Base-by-base conservation (phyloP, 2,113 vertebrate species). In the Cynocephalus volans region DNA sequence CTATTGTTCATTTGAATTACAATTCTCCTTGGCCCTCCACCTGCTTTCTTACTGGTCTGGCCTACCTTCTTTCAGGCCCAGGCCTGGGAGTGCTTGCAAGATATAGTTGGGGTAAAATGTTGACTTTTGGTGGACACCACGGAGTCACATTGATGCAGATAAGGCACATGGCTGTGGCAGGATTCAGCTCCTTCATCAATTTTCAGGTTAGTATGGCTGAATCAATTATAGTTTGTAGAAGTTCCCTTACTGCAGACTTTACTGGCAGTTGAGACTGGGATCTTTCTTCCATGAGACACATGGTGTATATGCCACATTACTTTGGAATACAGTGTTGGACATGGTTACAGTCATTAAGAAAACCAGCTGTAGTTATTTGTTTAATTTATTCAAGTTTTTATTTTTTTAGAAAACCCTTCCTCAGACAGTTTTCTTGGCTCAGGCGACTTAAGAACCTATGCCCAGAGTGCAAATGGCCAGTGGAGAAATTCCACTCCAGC, bases 381-480 rank as follows among this genome's bases (percentile, higher is more conserved):
- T 96, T 90, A 86, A 92, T 94, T 93, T 96, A 95, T 72, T 96
- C 69, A 95, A 91, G 90, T 33, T 96, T 97, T 97, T 93, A 56
- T 91, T 96, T n/a, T 97, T 56, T 28, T 97, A 99, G 98, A 98
- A 75, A 36, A 95, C 31, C 84, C 95, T 4, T 77, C 96, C 31
- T 89, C 97, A 4, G 98, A 98, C 80, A 98, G 87, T 82, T 98
- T 96, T 92, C 96, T 94, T 95, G 67, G 97, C 2, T 84, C 50
- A 0, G 97, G 96, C 81, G 97, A 98, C 7, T 73, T 92, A 64
- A 94, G 97, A 90, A 97, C 91, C 48, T 97, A 98, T 26, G 91
- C 96, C 64, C 90, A 97, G 87, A 98, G 98, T 70, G 98, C 98
- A 96, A 99, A 99, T 0, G 98, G 99, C 92, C 98, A 99, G 67